A percentile compares a stretch with the other conserved stretches of the same genome.
Conservation (phyloP, 2,113 vertebrate species). For the Phrynosoma blainvillii region DNA sequence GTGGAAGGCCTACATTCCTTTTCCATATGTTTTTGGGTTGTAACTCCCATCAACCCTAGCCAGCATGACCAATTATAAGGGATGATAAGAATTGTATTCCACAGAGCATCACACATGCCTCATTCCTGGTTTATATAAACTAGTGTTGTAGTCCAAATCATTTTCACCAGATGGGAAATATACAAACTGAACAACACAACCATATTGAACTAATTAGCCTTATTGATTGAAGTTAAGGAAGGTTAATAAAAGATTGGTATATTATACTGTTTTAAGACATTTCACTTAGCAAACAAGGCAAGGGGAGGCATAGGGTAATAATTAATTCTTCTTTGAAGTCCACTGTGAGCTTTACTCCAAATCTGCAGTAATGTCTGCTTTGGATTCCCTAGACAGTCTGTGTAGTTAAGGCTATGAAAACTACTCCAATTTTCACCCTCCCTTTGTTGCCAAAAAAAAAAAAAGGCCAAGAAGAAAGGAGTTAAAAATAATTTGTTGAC, state of each 20-base stretch:
- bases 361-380: slow-evolving; percentile 31
- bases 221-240: slow-evolving; percentile 19
- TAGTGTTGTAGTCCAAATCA: background rate
- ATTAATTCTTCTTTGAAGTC: slow-evolving; percentile 38
- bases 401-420: slow-evolving; percentile 6
- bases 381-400: slow-evolving; percentile 9
- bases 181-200: slow-evolving; percentile 11
- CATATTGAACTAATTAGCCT: slow-evolving; percentile 48
- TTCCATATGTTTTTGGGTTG: background rate
- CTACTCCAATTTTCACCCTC: background rate
- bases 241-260: slow-evolving; percentile 43
- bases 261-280: slow-evolving; percentile 37
- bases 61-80: background rate
- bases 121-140: slow-evolving; percentile 33
- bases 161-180: slow-evolving; percentile 38
- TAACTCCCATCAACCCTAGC: background rate
- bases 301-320: slow-evolving; percentile 4
- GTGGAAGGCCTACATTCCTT: background rate
- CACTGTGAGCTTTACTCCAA: slow-evolving; percentile 14
- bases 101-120: background rate
- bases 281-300: slow-evolving; percentile 43
- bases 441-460: background rate
- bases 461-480: slow-evolving; percentile 9
- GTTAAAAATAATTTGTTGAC: slow-evolving; percentile 30
- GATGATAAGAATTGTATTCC: background rate